A percentile compares a stretch with the other conserved stretches of the same genome.
phyloP scores from a whole-genome alignment of 2,113 vertebrate species.

The Sander vitreus region DNA sequence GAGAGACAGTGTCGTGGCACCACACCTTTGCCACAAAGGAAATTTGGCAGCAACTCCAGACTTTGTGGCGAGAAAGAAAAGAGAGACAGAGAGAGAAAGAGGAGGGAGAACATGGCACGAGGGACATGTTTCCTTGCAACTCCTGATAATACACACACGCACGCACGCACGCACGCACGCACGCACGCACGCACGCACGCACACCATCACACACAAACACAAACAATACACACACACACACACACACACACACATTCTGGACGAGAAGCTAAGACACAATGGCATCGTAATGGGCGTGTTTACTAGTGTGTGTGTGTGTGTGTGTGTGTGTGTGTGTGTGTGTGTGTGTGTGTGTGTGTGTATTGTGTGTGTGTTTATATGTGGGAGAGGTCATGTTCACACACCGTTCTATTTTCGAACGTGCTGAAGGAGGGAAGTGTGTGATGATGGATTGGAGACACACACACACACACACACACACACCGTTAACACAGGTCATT shows the following conservation, averaged over 20 bases:
- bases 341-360: constrained; percentile 56
- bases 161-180: constrained; percentile 25
- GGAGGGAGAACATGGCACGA: constrained; percentile 50
- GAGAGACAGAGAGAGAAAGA: constrained; percentile 51
- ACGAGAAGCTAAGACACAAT: constrained; percentile 74
- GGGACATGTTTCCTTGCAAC: constrained; percentile 55
- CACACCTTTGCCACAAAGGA: constrained; percentile 91
- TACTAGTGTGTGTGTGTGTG: constrained; percentile 52
- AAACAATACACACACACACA: constrained; percentile 50
- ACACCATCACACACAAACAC: constrained; percentile 29
- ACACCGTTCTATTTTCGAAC: constrained; percentile 83
- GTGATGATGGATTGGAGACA: constrained; percentile 82
- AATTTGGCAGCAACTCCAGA: constrained; percentile 84
- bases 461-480: constrained; percentile 57
- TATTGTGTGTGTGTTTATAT: constrained; percentile 67
- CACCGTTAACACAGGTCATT: constrained; percentile 53
- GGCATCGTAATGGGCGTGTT: constrained; percentile 73
- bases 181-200: constrained; percentile 11
- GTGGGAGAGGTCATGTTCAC: constrained; percentile 86
- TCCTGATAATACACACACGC: constrained; percentile 53
- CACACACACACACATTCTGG: constrained; percentile 46
- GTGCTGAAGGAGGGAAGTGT: constrained; percentile 81
- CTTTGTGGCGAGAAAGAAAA: constrained; percentile 82
- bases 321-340: constrained; percentile 58
- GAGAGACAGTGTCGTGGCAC: constrained; percentile 73